A percentile compares a stretch with the other conserved stretches of the same genome.
phyloP scores from a whole-genome alignment of 2,113 vertebrate species.

The Nyctereutes procyonoides region DNA sequence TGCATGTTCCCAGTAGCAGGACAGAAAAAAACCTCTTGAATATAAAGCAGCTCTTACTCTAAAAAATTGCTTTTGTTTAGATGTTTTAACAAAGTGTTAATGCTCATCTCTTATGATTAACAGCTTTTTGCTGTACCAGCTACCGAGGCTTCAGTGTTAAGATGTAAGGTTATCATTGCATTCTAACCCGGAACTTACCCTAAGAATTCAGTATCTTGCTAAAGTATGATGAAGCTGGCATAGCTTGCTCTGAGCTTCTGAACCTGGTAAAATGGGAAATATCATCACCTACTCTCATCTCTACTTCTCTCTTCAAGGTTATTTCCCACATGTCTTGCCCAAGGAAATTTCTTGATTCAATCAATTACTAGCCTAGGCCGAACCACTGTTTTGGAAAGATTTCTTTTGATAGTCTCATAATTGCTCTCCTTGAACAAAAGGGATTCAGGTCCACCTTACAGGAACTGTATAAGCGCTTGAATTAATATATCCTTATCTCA shows the following conservation, averaged over 20 bases:
- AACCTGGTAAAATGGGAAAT: not conserved
- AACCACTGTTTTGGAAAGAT: not conserved
- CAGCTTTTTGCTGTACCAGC: not conserved
- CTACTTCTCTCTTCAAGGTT: not conserved
- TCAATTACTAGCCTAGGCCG: not conserved
- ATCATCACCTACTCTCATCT: not conserved
- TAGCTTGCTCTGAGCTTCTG: not conserved
- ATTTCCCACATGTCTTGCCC: not conserved
- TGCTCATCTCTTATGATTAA: not conserved
- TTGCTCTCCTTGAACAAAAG: slow-evolving; percentile 14
- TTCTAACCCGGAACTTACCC: not conserved
- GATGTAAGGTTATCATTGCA: not conserved
- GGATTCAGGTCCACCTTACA: not conserved
- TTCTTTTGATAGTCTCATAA: not conserved
- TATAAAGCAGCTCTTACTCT: not conserved
- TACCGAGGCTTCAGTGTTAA: not conserved
- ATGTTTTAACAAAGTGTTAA: not conserved
- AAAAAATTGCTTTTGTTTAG: not conserved
- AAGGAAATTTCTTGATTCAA: not conserved
- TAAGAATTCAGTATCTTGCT: not conserved
- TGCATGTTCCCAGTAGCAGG: not conserved
- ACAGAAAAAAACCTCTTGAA: not conserved
- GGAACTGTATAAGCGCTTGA: not conserved
- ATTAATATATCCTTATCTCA: slow-evolving; percentile 51
- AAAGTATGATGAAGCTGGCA: not conserved